Percentiles rank a stretch among this genome's conserved stretches.
phyloP scores from a whole-genome alignment of 2,113 vertebrate species.

The Gorilla gorilla region DNA sequence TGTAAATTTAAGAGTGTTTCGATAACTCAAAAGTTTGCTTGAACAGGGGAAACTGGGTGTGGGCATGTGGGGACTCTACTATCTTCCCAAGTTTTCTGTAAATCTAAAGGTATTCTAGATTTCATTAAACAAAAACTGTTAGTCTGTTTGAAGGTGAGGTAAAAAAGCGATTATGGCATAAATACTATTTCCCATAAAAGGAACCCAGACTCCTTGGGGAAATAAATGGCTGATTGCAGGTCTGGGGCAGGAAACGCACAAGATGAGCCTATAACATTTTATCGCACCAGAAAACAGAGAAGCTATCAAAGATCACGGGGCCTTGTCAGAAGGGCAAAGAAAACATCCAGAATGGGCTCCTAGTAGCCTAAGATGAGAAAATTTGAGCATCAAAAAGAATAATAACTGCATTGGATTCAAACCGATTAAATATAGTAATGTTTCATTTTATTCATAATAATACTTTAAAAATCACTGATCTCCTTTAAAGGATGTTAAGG shows the following conservation, averaged over 20 bases:
- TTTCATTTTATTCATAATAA: neutral
- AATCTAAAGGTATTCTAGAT: neutral
- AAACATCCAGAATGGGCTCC: neutral
- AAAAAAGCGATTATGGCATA: neutral
- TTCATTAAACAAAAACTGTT: neutral
- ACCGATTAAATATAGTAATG: neutral
- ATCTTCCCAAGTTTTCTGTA: neutral
- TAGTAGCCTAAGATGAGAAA: neutral
- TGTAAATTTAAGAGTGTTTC: neutral
- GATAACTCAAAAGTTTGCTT: neutral
- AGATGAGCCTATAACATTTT: neutral
- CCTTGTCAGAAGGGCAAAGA: neutral
- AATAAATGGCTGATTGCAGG: neutral
- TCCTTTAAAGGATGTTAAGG: neutral
- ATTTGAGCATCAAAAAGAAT: neutral
- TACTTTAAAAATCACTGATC: neutral
- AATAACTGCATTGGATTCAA: neutral
- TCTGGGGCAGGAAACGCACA: neutral
- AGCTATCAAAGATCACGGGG: neutral
- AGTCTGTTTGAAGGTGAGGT: neutral
- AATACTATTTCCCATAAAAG: slow-evolving; percentile 27
- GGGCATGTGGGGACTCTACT: neutral
- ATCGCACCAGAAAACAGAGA: neutral
- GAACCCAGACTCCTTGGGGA: neutral
- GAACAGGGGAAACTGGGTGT: neutral